Conservation (phyloP, 2,888 invertebrate genomes). For the Pseudococcus viburni region DNA sequence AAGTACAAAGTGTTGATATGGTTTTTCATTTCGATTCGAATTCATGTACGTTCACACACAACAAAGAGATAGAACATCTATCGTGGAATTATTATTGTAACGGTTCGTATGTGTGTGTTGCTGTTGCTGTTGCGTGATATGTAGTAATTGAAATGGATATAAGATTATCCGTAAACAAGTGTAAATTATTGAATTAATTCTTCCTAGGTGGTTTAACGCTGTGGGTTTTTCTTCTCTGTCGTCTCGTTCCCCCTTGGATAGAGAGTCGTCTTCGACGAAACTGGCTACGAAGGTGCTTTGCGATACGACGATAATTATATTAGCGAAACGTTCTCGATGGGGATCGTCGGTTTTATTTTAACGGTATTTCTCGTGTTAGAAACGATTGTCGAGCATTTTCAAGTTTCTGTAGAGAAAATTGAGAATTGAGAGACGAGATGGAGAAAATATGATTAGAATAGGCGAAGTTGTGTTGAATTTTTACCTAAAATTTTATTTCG, state of each 20-base stretch:
- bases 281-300: neutral
- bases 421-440: too few relatives aligned
- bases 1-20: neutral
- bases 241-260: neutral
- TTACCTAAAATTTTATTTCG: too few relatives aligned
- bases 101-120: neutral
- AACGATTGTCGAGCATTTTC: neutral
- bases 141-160: conserved; percentile 31
- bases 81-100: neutral
- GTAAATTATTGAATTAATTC: conserved; percentile 49
- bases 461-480: too few relatives aligned
- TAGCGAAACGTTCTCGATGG: neutral
- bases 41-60: neutral
- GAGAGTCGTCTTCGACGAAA: neutral
- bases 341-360: neutral
- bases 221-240: neutral
- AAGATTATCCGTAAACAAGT: conserved; percentile 44
- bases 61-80: neutral
- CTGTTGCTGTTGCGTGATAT: conserved; percentile 37
- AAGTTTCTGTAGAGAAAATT: too few relatives aligned
- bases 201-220: conserved; percentile 16
- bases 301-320: neutral
- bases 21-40: neutral
- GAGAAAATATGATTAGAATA: too few relatives aligned
- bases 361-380: neutral